Evolutionary conservation across 2,888 invertebrate species (phyloP).

Genomic region (Hydropsyche betteni): DNA sequence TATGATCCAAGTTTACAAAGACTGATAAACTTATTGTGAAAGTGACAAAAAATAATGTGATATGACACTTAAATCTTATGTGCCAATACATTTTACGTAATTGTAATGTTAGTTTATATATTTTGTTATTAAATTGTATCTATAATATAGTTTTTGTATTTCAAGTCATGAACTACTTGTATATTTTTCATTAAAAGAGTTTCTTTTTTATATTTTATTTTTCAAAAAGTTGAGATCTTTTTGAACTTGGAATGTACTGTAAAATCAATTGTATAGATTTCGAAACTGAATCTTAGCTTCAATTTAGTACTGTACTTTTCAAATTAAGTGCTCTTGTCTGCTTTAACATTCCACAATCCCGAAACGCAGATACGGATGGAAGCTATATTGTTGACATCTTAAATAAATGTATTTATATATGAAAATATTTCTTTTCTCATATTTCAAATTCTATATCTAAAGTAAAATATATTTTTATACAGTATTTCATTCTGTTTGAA

Average conservation of each 20-base stretch:
- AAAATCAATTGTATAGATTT: constrained; percentile 5
- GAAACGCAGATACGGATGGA: constrained; percentile 27
- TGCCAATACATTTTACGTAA: constrained; percentile 49
- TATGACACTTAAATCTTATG: constrained; percentile 49
- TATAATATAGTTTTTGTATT: constrained; percentile 2
- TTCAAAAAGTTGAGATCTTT: constrained; percentile 43
- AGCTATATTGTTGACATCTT: constrained; percentile 1
- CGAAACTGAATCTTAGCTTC: background rate
- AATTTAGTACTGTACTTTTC: no score
- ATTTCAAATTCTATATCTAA: constrained; percentile 34
- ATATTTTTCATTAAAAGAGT: constrained; percentile 35
- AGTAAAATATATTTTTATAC: constrained; percentile 37
- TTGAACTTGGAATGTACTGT: background rate
- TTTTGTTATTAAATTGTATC: constrained; percentile 30
- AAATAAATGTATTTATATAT: background rate
- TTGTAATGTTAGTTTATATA: constrained; percentile 34
- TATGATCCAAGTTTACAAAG: constrained; percentile 35
- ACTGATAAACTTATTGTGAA: constrained; percentile 48
- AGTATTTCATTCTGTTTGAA: constrained; percentile 31
- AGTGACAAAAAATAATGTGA: constrained; percentile 49
- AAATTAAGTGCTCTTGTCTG: constrained; percentile 22
- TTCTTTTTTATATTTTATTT: constrained; percentile 37
- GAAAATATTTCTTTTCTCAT: constrained; percentile 4
- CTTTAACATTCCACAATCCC: constrained; percentile 37
- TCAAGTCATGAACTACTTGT: constrained; percentile 14